Evolutionary conservation across 2,797 vertebrate species (phyloP).

Genomic region (Basileuterus tristriatus): DNA sequence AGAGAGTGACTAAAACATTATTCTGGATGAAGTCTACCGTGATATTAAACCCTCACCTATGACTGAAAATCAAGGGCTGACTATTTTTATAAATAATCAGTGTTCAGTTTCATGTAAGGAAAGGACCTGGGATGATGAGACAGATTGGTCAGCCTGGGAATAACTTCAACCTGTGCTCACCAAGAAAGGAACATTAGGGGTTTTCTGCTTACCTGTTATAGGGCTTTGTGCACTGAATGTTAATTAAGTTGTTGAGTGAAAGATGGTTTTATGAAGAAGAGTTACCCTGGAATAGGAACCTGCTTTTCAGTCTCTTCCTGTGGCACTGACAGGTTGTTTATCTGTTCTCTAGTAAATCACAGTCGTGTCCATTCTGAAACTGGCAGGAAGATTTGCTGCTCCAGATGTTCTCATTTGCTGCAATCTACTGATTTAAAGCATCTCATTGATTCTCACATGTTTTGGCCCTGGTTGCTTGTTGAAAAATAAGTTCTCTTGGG

Average conservation of each 20-base stretch:
- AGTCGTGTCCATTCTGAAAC: not conserved
- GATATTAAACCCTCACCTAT: not conserved
- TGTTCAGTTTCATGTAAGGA: not conserved
- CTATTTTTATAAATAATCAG: not conserved
- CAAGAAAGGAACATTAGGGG: not conserved
- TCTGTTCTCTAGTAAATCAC: not conserved
- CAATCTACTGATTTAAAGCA: not conserved
- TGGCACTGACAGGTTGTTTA: not conserved
- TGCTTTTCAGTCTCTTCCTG: not conserved
- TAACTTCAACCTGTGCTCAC: slow-evolving; percentile 26
- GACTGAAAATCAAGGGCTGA: not conserved
- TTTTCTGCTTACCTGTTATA: not conserved
- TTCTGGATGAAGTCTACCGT: not conserved
- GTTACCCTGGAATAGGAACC: not conserved
- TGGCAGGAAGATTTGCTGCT: slow-evolving; percentile 32
- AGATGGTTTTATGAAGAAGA: slow-evolving; percentile 10
- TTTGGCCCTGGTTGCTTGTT: not conserved
- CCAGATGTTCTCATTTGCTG: slow-evolving; percentile 20
- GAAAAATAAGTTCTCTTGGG: not conserved
- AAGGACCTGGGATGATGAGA: not conserved
- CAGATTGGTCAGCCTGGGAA: not conserved
- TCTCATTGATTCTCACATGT: not conserved
- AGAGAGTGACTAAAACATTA: not conserved
- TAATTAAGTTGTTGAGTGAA: slow-evolving; percentile 28
- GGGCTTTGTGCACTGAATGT: slow-evolving; percentile 31